Evolutionary conservation across 2,888 invertebrate genomes (phyloP).

Genomic region (Patella caerulea): DNA sequence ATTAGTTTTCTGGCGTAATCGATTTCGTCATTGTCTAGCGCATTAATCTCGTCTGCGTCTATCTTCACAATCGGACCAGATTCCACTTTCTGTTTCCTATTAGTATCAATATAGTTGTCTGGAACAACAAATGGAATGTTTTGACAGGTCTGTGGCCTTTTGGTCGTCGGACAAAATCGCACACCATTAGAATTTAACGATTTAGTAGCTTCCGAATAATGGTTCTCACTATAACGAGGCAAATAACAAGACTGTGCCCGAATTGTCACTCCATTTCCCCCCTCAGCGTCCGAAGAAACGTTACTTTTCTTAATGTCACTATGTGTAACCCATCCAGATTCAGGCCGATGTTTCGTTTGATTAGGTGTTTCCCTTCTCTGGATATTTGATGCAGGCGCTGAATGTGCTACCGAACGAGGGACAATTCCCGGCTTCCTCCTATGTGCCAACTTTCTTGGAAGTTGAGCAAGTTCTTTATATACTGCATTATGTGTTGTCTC

Average conservation of each 20-base stretch:
- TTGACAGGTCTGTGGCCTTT: background rate
- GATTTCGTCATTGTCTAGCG: too few relatives aligned
- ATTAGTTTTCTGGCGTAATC: background rate
- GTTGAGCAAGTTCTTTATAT: slow-evolving; percentile 37
- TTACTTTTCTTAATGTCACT: background rate
- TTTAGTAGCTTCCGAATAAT: background rate
- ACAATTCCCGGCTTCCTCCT: background rate
- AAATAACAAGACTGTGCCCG: background rate
- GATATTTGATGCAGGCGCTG: slow-evolving; percentile 5
- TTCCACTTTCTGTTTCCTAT: background rate
- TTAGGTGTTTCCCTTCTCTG: background rate
- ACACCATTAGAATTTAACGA: background rate
- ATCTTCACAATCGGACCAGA: background rate
- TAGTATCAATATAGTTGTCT: background rate
- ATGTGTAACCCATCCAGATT: too few relatives aligned
- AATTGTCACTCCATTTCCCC: background rate
- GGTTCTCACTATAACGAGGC: background rate
- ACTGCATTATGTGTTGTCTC: slow-evolving; percentile 47
- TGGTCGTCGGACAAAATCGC: background rate
- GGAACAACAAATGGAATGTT: background rate
- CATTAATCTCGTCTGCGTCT: too few relatives aligned
- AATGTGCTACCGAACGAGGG: background rate
- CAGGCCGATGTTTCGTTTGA: background rate
- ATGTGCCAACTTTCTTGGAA: background rate
- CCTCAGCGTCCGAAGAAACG: background rate